A percentile compares a stretch with the other conserved stretches of the same genome.
Conservation (phyloP, 2,797 vertebrate genomes). For the Fistularia tabacaria region DNA sequence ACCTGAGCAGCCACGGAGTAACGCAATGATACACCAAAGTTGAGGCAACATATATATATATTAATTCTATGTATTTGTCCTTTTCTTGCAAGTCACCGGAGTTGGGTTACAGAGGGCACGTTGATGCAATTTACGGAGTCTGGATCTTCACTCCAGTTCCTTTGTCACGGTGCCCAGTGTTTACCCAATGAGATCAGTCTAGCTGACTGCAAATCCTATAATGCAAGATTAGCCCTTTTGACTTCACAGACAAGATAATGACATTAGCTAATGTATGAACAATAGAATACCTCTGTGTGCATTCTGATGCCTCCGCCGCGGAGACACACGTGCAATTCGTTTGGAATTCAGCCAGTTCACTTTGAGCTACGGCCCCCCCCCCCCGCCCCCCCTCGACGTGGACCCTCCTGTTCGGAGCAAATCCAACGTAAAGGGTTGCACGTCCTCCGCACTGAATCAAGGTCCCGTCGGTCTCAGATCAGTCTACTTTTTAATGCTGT, state of each 20-base stretch:
- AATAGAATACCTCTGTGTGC: constrained; percentile 61
- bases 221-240: constrained; percentile 74
- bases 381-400: no score
- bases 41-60: no score
- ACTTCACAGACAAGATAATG: constrained; percentile 76
- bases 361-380: not conserved
- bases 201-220: constrained; percentile 77
- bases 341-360: constrained; percentile 6
- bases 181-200: constrained; percentile 74
- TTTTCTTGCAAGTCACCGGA: constrained; percentile 21
- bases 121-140: constrained; percentile 56
- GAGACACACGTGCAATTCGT: constrained; percentile 46
- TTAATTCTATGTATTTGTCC: constrained; percentile 9
- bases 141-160: constrained; percentile 55
- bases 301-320: constrained; percentile 49
- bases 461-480: no score
- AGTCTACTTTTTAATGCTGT: no score
- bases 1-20: no score
- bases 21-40: no score
- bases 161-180: constrained; percentile 68
- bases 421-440: constrained; percentile 9
- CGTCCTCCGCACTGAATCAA: no score
- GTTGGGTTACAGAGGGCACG: constrained; percentile 56
- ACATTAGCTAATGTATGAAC: constrained; percentile 77
- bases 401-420: no score